Conservation (phyloP, 1,140 invertebrate genomes). For the Trichogramma pretiosum region DNA sequence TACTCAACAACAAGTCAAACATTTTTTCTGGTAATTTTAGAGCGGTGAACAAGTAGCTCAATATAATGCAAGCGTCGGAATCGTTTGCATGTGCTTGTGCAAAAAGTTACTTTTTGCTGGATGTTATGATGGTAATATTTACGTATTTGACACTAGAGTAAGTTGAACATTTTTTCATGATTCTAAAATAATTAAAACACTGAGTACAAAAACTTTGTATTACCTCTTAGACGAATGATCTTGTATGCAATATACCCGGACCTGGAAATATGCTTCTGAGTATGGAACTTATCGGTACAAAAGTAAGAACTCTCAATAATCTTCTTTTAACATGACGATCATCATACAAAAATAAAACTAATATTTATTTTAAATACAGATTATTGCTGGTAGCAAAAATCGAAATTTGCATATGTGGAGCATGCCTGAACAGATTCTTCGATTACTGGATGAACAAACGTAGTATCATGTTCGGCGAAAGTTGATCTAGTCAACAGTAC, state of each 20-base stretch:
- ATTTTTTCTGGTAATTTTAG: conserved; percentile 34
- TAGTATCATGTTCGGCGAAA: conserved; percentile 12
- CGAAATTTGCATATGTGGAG: conserved; percentile 51
- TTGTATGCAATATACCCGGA: conserved; percentile 52
- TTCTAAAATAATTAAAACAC: conserved; percentile 6
- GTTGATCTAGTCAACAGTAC: conserved; percentile 29
- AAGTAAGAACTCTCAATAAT: conserved; percentile 40
- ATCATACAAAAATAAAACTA: background rate
- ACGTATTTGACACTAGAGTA: conserved; percentile 51
- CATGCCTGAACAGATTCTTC: conserved; percentile 47
- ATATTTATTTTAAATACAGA: conserved; percentile 32
- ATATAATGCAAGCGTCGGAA: conserved; percentile 54
- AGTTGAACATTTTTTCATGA: background rate
- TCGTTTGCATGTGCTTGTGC: conserved; percentile 54
- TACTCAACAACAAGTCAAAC: too few relatives aligned
- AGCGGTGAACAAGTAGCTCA: conserved; percentile 48
- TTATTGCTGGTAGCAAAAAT: conserved; percentile 57
- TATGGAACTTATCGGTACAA: conserved; percentile 52
- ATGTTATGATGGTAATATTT: conserved; percentile 63
- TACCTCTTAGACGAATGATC: conserved; percentile 36
- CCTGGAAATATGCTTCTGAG: conserved; percentile 58
- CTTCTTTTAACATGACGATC: too few relatives aligned
- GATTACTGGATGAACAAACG: conserved; percentile 23
- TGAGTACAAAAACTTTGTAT: conserved; percentile 10
- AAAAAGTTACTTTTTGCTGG: conserved; percentile 54